Evolutionary conservation across 2,113 vertebrate genomes (phyloP).

Genomic region (Triplophysa dalaica): DNA sequence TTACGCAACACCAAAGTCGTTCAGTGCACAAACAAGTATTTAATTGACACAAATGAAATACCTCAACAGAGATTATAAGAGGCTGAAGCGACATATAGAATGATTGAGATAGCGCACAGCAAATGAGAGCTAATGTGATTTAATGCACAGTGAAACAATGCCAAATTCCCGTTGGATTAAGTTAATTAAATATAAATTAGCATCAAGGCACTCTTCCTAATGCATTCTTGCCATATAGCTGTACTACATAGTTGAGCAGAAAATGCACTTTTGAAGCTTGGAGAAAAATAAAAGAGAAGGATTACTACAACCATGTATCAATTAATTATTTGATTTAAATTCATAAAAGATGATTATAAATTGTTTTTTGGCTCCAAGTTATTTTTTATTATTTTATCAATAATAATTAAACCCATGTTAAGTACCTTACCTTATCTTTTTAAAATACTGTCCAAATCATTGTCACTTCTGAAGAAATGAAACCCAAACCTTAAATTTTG

Average conservation of each 20-base stretch:
- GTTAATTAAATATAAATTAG: slow-evolving; percentile 42
- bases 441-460: not conserved
- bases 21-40: slow-evolving; percentile 31
- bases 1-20: slow-evolving; percentile 11
- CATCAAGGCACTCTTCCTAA: slow-evolving; percentile 31
- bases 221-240: not conserved
- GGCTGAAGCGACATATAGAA: slow-evolving; percentile 33
- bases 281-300: not conserved
- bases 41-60: slow-evolving; percentile 45
- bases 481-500: slow-evolving; percentile 49
- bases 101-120: slow-evolving; percentile 42
- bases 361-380: too few species aligned
- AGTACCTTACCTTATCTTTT: too few species aligned
- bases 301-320: not conserved
- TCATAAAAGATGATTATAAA: too few species aligned
- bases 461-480: slow-evolving; percentile 51
- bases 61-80: slow-evolving; percentile 32
- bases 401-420: too few species aligned
- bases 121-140: slow-evolving; percentile 46
- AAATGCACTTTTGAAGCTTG: not conserved
- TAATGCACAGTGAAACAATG: slow-evolving; percentile 43
- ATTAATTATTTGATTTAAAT: too few species aligned
- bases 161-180: slow-evolving; percentile 42
- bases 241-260: not conserved
- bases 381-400: too few species aligned